Percentiles rank a stretch among this genome's conserved stretches.
Evolutionary conservation across 2,888 invertebrate species (phyloP).

Genomic region (Phasia obesa): DNA sequence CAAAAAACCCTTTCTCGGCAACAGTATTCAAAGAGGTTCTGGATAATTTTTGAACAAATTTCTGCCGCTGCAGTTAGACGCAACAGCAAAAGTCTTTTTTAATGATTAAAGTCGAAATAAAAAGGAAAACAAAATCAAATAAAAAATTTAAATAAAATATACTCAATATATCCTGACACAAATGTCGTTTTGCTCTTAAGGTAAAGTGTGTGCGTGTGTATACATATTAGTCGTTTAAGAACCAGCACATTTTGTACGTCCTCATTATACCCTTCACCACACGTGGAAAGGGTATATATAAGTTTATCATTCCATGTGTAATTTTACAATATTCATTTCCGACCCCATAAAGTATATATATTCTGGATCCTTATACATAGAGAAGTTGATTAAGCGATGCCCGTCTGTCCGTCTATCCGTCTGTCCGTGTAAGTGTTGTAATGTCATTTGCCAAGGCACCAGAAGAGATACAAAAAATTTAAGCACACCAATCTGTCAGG

Average conservation of each 20-base stretch:
- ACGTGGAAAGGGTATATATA: no score
- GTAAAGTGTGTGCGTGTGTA: constrained; percentile 22
- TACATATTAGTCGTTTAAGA: constrained; percentile 19
- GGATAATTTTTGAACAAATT: constrained; percentile 33
- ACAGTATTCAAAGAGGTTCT: constrained; percentile 52
- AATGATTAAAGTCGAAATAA: constrained; percentile 60
- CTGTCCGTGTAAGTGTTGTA: no score
- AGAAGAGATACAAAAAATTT: no score
- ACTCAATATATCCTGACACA: constrained; percentile 43
- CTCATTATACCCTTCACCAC: no score
- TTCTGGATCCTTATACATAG: no score
- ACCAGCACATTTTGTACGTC: not conserved
- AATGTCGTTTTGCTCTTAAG: constrained; percentile 15
- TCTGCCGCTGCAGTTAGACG: constrained; percentile 45
- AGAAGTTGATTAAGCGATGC: no score
- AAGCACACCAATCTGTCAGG: no score
- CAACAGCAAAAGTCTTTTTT: constrained; percentile 44
- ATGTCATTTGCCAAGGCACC: no score
- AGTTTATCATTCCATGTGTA: no score
- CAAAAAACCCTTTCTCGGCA: constrained; percentile 37
- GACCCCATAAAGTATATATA: no score
- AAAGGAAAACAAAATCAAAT: constrained; percentile 37
- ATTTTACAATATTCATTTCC: no score
- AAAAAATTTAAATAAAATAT: not conserved
- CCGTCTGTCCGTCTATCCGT: no score